These are phyloP conservation scores for Drosophila asahinai DNA, from an alignment of 1,140 invertebrate genomes.

Conservation along the genomic window DNA sequence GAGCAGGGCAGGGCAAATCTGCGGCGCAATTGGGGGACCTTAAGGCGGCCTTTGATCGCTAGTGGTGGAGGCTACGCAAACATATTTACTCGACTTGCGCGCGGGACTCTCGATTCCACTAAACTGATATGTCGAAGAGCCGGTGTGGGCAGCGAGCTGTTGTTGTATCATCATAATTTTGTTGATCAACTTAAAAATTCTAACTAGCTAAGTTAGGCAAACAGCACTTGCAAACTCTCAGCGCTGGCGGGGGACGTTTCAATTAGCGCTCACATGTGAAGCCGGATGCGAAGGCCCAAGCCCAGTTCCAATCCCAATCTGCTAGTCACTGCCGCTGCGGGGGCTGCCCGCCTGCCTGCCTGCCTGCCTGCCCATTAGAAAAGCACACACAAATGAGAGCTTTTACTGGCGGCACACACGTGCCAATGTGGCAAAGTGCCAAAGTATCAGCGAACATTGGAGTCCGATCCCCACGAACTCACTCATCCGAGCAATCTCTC, in stretches of 20 bases:
- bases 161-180: constrained; percentile 51
- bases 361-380: constrained; percentile 42
- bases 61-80: constrained; percentile 57
- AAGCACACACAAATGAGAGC: constrained; percentile 52
- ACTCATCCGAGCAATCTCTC: constrained; percentile 9
- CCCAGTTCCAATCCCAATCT: constrained; percentile 49
- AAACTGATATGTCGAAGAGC: not conserved
- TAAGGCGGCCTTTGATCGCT: constrained; percentile 56
- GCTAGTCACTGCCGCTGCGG: constrained; percentile 23
- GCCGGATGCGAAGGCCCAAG: constrained; percentile 75
- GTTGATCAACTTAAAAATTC: constrained; percentile 80
- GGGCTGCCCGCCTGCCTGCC: constrained; percentile 6
- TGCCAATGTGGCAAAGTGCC: constrained; percentile 11
- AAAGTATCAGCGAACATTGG: constrained; percentile 11
- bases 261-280: constrained; percentile 78
- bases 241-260: constrained; percentile 71
- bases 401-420: constrained; percentile 39
- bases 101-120: constrained; percentile 13
- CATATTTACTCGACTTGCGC: constrained; percentile 27
- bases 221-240: constrained; percentile 68
- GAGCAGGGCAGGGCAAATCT: not conserved
- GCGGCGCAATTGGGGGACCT: constrained; percentile 18
- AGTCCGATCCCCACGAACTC: constrained; percentile 4
- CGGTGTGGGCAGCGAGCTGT: constrained; percentile 12
- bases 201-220: constrained; percentile 79